phyloP scores from a whole-genome alignment of 2,797 vertebrate genomes.

The Neopelma chrysocephalum region DNA sequence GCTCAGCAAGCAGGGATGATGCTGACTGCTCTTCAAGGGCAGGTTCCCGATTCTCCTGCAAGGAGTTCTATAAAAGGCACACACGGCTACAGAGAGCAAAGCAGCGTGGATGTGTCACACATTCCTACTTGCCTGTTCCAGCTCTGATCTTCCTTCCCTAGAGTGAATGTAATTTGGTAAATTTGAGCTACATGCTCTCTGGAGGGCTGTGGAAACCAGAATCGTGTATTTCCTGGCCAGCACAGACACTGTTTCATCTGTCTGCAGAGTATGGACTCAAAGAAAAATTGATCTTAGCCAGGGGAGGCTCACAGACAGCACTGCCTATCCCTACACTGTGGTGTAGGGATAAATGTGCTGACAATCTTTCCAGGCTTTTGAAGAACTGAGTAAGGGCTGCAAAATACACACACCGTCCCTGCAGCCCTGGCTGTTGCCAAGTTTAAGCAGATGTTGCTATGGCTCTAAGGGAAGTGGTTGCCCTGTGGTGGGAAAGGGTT shows the following conservation, averaged over 20 bases:
- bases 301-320: background rate
- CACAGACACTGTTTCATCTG: background rate
- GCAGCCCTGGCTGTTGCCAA: background rate
- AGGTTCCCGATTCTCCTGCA: background rate
- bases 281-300: background rate
- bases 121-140: background rate
- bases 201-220: background rate
- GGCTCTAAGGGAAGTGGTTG: background rate
- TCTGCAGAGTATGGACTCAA: background rate
- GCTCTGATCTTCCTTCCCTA: background rate
- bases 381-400: background rate
- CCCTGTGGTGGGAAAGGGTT: background rate
- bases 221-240: background rate
- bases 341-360: background rate
- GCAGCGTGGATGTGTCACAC: accelerated
- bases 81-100: background rate
- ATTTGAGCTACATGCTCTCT: background rate
- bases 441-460: background rate
- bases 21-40: background rate
- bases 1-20: background rate
- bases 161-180: background rate
- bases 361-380: background rate
- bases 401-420: background rate
- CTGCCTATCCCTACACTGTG: background rate
- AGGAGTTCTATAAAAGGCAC: background rate